phyloP scores from a whole-genome alignment of 2,113 vertebrate species.

The Stegastes partitus region DNA sequence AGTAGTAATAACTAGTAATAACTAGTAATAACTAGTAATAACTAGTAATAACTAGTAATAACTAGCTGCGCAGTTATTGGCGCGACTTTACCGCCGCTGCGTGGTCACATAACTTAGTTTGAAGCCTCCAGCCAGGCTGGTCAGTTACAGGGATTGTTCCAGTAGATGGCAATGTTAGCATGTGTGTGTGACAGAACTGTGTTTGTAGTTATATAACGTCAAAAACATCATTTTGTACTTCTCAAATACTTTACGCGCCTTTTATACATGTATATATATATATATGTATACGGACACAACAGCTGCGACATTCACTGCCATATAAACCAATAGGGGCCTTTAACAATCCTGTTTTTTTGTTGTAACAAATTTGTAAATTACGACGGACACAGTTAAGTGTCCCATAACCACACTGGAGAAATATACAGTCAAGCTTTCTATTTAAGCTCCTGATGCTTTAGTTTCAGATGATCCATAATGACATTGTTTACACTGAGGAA shows the following conservation, averaged over 20 bases:
- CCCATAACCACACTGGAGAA: too few relatives aligned
- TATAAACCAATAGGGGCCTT: background rate
- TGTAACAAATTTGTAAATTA: too few relatives aligned
- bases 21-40: too few relatives aligned
- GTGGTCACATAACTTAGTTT: conserved; percentile 38
- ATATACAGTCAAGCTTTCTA: too few relatives aligned
- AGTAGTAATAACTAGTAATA: too few relatives aligned
- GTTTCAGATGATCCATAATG: background rate
- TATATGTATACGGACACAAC: background rate
- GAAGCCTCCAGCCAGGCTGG: too few relatives aligned
- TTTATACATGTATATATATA: too few relatives aligned
- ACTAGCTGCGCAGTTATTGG: background rate
- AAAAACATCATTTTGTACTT: background rate
- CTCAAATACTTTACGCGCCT: background rate
- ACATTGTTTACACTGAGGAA: background rate
- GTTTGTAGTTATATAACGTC: conserved; percentile 32
- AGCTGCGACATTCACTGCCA: background rate
- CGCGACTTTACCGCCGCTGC: conserved; percentile 56
- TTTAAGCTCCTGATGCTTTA: background rate
- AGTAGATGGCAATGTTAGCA: conserved; percentile 56
- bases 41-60: too few relatives aligned
- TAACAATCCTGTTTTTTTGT: too few relatives aligned
- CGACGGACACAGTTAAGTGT: too few relatives aligned
- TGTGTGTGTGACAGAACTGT: background rate
- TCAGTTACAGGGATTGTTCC: conserved; percentile 23